A percentile compares a stretch with the other conserved stretches of the same genome.
These are phyloP conservation scores for Tetropium fuscum DNA, from an alignment of 2,888 invertebrate genomes.

Conservation along the genomic window DNA sequence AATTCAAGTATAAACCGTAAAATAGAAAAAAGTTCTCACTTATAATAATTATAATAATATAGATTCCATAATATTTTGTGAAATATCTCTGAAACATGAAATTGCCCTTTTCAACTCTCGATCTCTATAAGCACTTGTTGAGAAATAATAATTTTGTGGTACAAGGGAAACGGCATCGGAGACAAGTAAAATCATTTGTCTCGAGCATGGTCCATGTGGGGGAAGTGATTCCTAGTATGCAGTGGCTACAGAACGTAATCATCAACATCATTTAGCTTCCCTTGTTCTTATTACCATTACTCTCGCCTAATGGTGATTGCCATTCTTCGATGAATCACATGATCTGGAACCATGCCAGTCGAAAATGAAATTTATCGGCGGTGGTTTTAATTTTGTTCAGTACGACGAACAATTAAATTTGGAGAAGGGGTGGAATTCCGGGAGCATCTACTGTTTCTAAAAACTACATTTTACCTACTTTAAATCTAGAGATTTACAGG, in stretches of 20 bases:
- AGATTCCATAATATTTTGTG: too few relatives aligned
- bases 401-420: not conserved
- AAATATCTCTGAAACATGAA: too few relatives aligned
- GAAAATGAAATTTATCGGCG: conserved; percentile 14
- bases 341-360: conserved; percentile 22
- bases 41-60: too few relatives aligned
- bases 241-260: conserved; percentile 18
- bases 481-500: too few relatives aligned
- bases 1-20: too few relatives aligned
- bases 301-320: conserved; percentile 28
- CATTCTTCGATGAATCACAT: conserved; percentile 27
- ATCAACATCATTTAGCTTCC: conserved; percentile 28
- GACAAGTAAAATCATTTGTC: conserved; percentile 8
- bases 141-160: too few relatives aligned
- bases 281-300: conserved; percentile 29
- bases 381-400: conserved; percentile 10
- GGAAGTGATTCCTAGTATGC: conserved; percentile 14
- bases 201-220: conserved; percentile 1
- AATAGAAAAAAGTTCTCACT: too few relatives aligned
- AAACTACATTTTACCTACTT: too few relatives aligned
- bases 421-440: too few relatives aligned
- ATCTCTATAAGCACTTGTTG: too few relatives aligned
- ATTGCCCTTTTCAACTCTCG: too few relatives aligned
- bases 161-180: conserved; percentile 1
- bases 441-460: too few relatives aligned